Conservation (phyloP, 1,140 invertebrate species). For the Ladona fulva region DNA sequence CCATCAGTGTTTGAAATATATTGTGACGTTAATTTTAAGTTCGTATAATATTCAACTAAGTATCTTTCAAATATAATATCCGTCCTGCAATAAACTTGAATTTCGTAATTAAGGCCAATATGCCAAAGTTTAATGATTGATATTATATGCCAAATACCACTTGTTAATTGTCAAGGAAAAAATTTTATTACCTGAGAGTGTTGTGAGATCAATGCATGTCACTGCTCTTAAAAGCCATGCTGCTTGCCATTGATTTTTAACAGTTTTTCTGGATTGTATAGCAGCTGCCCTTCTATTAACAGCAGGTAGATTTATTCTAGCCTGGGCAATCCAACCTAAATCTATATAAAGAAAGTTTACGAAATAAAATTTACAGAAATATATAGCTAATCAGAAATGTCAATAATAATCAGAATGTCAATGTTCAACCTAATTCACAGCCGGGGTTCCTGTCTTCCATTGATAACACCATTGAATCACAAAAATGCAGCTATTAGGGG, state of each 20-base stretch:
- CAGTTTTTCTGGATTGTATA: conserved; percentile 27
- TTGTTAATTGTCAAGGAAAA: no score
- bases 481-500: no score
- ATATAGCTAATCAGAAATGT: not conserved
- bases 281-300: conserved; percentile 21
- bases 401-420: not conserved
- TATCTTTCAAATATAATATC: no score
- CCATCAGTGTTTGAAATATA: no score
- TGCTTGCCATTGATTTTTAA: conserved; percentile 48
- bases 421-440: not conserved
- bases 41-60: no score
- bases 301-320: conserved; percentile 23
- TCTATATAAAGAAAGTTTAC: not conserved
- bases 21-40: no score
- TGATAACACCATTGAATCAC: not conserved
- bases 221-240: conserved; percentile 74
- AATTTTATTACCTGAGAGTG: conserved; percentile 49
- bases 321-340: not conserved
- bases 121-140: no score
- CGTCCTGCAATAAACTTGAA: no score
- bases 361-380: not conserved
- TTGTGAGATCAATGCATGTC: conserved; percentile 85
- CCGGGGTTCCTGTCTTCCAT: not conserved
- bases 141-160: no score
- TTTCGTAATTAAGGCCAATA: no score